phyloP scores from a whole-genome alignment of 2,888 invertebrate genomes.

The Brenthis hecate region DNA sequence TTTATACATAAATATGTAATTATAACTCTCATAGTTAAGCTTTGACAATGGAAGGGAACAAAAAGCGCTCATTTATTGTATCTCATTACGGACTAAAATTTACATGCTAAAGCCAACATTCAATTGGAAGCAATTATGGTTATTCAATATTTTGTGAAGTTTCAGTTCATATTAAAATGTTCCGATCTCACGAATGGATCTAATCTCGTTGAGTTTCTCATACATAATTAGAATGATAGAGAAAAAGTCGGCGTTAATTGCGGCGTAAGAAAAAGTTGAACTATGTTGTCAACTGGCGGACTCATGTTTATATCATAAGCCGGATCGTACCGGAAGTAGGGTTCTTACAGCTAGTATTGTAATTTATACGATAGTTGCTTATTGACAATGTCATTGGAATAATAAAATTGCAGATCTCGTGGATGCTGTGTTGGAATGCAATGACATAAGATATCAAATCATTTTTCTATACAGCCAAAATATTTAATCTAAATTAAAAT shows the following conservation, averaged over 20 bases:
- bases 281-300: constrained; percentile 39
- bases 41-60: constrained; percentile 76
- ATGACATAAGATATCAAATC: constrained; percentile 3
- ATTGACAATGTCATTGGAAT: constrained; percentile 29
- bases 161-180: constrained; percentile 49
- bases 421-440: constrained; percentile 1
- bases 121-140: constrained; percentile 61
- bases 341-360: constrained; percentile 31
- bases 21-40: constrained; percentile 67
- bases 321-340: constrained; percentile 30
- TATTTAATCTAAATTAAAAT: too few relatives aligned
- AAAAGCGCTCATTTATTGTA: constrained; percentile 67
- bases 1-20: constrained; percentile 72
- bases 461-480: background rate
- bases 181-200: constrained; percentile 47
- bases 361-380: constrained; percentile 28
- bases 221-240: constrained; percentile 62
- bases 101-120: constrained; percentile 58
- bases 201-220: constrained; percentile 58
- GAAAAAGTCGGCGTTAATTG: constrained; percentile 59
- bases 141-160: constrained; percentile 71
- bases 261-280: constrained; percentile 41
- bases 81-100: constrained; percentile 64
- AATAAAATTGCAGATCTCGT: constrained; percentile 9
- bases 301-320: constrained; percentile 24